Evolutionary conservation across 2,797 vertebrate genomes (phyloP).

Genomic region (Lepidocolaptes lacrymiger): DNA sequence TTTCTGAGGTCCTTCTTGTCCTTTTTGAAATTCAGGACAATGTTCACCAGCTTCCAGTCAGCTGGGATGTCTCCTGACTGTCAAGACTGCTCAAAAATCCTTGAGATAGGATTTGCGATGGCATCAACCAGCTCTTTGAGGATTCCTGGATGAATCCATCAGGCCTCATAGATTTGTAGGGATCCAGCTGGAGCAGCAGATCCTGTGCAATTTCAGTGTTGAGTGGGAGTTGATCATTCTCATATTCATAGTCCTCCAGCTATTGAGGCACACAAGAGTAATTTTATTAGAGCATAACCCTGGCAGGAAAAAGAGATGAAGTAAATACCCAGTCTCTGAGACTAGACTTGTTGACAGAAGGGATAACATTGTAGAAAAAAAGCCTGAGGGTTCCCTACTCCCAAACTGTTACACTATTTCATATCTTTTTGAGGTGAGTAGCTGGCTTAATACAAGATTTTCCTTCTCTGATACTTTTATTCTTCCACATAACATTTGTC

Average conservation of each 20-base stretch:
- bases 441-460: not conserved
- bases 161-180: not conserved
- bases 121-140: not conserved
- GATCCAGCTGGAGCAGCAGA: not conserved
- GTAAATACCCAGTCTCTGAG: not conserved
- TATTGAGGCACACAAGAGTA: not conserved
- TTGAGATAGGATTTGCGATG: not conserved
- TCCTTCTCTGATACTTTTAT: not conserved
- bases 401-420: not conserved
- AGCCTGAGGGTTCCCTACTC: accelerated
- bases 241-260: not conserved
- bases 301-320: not conserved
- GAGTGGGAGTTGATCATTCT: not conserved
- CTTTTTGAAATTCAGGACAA: not conserved
- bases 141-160: not conserved
- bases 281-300: not conserved
- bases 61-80: not conserved
- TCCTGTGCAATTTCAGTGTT: not conserved
- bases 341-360: not conserved
- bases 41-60: not conserved
- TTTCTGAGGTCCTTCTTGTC: not conserved
- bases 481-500: not conserved
- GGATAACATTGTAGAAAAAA: not conserved
- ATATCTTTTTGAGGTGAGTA: not conserved
- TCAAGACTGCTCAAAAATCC: not conserved